Evolutionary conservation across 35 echinoderm and acorn worm species (phyloP).

Genomic region (Heliocidaris tuberculata): DNA sequence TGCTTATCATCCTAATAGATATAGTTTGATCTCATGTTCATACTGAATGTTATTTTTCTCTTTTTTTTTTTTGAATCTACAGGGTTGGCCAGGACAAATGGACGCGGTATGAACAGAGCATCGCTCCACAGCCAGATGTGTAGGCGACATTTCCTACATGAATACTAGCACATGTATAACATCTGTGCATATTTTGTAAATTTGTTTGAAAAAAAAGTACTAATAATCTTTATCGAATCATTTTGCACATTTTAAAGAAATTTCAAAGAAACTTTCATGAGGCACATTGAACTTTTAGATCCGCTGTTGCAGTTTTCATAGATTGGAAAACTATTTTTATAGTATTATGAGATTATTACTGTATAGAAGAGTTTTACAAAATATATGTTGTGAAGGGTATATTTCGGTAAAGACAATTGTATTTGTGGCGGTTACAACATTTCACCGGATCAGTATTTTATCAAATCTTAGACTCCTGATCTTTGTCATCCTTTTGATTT

Average conservation of each 20-base stretch:
- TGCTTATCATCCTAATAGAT: neutral
- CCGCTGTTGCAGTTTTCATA: neutral
- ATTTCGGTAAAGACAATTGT: neutral
- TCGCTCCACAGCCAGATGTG: conserved; percentile 55
- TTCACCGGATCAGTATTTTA: conserved; percentile 5
- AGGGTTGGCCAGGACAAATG: conserved; percentile 87
- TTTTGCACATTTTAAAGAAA: neutral
- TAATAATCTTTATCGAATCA: neutral
- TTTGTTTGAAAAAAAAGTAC: conserved; percentile 8
- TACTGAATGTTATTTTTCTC: neutral
- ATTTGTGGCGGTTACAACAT: neutral
- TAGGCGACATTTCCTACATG: neutral
- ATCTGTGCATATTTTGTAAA: neutral
- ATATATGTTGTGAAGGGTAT: neutral
- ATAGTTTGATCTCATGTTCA: neutral
- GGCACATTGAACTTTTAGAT: neutral
- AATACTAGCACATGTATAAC: neutral
- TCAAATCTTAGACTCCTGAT: neutral
- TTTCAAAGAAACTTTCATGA: neutral
- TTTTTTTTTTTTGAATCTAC: conserved; percentile 45
- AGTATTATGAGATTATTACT: neutral
- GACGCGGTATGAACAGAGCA: conserved; percentile 84
- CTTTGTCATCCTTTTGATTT: neutral
- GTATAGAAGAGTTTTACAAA: neutral
- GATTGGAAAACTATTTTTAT: conserved; percentile 17